Percentiles rank a stretch among this genome's conserved stretches.
Evolutionary conservation across 1,140 invertebrate species (phyloP).

Genomic region (Gonatopus flavifemur): DNA sequence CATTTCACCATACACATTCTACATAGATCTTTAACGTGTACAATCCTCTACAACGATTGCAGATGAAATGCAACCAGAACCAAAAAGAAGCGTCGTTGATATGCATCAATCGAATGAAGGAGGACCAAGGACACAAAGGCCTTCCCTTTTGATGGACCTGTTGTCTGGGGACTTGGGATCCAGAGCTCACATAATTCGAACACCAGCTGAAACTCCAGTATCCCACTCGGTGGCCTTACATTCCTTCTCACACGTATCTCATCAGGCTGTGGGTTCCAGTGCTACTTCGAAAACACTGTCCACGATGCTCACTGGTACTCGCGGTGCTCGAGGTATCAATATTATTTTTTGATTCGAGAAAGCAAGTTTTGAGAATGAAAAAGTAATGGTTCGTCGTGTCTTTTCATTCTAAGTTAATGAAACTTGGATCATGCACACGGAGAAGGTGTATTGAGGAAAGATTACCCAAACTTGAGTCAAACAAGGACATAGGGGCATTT

Average conservation of each 20-base stretch:
- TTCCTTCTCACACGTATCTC: constrained; percentile 36
- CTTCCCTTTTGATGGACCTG: constrained; percentile 52
- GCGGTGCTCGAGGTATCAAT: constrained; percentile 23
- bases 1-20: too few species aligned
- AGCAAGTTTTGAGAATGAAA: background rate
- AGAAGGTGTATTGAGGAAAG: too few species aligned
- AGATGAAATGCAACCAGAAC: constrained; percentile 52
- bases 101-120: constrained; percentile 46
- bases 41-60: too few species aligned
- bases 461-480: too few species aligned
- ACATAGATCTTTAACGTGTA: too few species aligned
- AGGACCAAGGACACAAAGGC: constrained; percentile 48
- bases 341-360: too few species aligned
- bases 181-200: constrained; percentile 45
- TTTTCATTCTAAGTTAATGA: constrained; percentile 10
- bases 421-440: too few species aligned
- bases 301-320: constrained; percentile 20
- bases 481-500: too few species aligned
- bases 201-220: constrained; percentile 47
- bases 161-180: constrained; percentile 51
- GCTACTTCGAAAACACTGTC: constrained; percentile 41
- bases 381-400: background rate
- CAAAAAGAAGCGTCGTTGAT: constrained; percentile 51
- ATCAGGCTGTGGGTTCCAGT: constrained; percentile 44
- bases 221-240: constrained; percentile 39